Base-by-base conservation (phyloP, 2,797 vertebrate species). In the Thalassophryne amazonica region DNA sequence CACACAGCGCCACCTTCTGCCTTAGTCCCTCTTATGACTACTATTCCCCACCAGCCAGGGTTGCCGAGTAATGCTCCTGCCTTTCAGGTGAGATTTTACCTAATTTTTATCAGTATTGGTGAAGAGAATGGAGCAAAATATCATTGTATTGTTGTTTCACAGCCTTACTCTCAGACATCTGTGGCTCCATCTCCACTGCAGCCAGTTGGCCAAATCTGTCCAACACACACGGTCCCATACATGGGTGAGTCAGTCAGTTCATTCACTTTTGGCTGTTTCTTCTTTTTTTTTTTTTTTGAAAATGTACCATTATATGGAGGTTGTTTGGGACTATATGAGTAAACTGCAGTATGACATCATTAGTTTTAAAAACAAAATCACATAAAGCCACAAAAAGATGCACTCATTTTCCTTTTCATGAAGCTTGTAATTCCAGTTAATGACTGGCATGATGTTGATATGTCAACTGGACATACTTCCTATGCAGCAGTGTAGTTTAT, bases 11-110 rank as follows among this genome's bases (percentile, higher is more conserved):
- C 91, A 4, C 87, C 91, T 19, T 61, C 93, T 34, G 91, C 94
- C 66, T 81, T 96, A 67, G 75, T 95, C 53, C 93, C 94, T 13
- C 68, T 90, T 6, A 64, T 90, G 71, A 63, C 73, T 4, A 49
- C 89, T 0, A 71, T 90, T 2, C 85, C 86, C 8, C 66, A 93
- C 5, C 93, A 90, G 41, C 84, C 90, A 20, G 65, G 86, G 57
- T 54, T 93, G 27, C 73, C 91, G 38, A 87, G 84, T 62, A 88
- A 83, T 72, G 54, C 80, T 43, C 93, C 93, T 6, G 85, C 86
- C 50, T 95, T 97, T 77, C 95, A 98, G 94, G 95, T 98, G 84
- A 73, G 27, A 21, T 9, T 34, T 30, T n/a, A 0, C 17, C 7
- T 14, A 15, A 5, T 33, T 22, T 23, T 17, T 14, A 3, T 19